Percentiles rank a stretch among this genome's conserved stretches.
Evolutionary conservation across 2,113 vertebrate genomes (phyloP).

Genomic region (Prietella phreatophila): DNA sequence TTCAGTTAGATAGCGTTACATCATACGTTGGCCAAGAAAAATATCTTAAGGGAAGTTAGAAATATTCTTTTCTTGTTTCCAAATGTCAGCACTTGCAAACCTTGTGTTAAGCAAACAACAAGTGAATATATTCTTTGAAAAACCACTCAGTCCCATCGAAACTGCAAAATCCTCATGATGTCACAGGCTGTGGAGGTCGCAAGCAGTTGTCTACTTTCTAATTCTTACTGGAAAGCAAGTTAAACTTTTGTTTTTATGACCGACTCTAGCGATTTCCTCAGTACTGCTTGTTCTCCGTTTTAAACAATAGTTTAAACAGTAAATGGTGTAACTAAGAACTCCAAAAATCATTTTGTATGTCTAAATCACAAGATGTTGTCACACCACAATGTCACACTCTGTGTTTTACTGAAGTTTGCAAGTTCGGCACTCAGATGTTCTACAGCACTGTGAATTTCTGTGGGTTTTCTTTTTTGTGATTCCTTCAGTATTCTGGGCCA

Average conservation of each 20-base stretch:
- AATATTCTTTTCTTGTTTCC: slow-evolving; percentile 14
- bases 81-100: slow-evolving; percentile 43
- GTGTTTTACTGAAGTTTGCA: not conserved
- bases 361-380: not conserved
- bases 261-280: not conserved
- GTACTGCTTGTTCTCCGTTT: not conserved
- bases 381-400: not conserved
- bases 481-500: slow-evolving; percentile 31
- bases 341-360: not conserved
- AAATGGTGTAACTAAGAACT: not conserved
- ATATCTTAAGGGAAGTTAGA: not conserved
- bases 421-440: not conserved
- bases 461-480: not conserved
- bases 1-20: not conserved
- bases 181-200: not conserved
- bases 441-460: slow-evolving; percentile 4
- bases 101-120: slow-evolving; percentile 32
- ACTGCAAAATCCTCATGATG: slow-evolving; percentile 8
- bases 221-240: not conserved
- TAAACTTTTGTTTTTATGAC: not conserved
- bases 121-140: slow-evolving; percentile 36
- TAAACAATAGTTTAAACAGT: not conserved
- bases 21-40: not conserved
- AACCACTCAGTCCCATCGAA: slow-evolving; percentile 20
- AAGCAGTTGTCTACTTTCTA: not conserved